phyloP scores from a whole-genome alignment of 1,140 invertebrate genomes.

The Liolophura sinensis region DNA sequence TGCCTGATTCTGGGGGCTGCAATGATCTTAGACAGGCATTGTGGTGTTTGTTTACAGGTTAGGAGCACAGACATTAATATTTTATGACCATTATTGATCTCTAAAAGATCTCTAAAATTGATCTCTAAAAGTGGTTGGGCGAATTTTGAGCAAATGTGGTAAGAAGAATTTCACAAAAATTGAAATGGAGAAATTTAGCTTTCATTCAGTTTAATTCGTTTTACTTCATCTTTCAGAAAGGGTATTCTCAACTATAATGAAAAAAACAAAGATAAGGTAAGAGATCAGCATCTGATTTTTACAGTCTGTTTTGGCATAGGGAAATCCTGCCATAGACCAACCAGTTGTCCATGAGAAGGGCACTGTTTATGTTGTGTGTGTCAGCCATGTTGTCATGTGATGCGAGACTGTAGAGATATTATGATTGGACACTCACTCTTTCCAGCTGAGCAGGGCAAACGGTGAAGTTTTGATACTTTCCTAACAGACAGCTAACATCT shows the following conservation, averaged over 20 bases:
- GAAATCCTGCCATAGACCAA: too few species aligned
- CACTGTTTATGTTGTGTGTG: too few species aligned
- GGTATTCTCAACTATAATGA: constrained; percentile 52
- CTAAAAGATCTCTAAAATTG: background rate
- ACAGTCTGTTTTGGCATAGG: too few species aligned
- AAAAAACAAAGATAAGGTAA: constrained; percentile 51
- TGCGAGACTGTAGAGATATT: too few species aligned
- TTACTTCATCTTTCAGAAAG: constrained; percentile 33
- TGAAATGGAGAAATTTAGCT: background rate
- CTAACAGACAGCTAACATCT: too few species aligned
- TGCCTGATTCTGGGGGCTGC: background rate
- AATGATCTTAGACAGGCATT: background rate
- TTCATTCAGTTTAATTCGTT: background rate
- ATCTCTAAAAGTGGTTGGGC: background rate
- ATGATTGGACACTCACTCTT: too few species aligned
- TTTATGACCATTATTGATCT: background rate
- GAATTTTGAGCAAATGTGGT: background rate
- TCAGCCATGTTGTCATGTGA: too few species aligned
- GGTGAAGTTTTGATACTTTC: too few species aligned
- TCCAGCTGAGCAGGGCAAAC: too few species aligned
- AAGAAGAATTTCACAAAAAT: background rate
- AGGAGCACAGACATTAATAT: background rate
- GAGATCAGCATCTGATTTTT: background rate
- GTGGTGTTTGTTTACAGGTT: background rate
- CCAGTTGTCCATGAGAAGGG: too few species aligned